Percentiles rank a stretch among this genome's conserved stretches.
These are phyloP conservation scores for Nesogale talazaci DNA, from an alignment of 2,113 vertebrate species.

Conservation along the genomic window DNA sequence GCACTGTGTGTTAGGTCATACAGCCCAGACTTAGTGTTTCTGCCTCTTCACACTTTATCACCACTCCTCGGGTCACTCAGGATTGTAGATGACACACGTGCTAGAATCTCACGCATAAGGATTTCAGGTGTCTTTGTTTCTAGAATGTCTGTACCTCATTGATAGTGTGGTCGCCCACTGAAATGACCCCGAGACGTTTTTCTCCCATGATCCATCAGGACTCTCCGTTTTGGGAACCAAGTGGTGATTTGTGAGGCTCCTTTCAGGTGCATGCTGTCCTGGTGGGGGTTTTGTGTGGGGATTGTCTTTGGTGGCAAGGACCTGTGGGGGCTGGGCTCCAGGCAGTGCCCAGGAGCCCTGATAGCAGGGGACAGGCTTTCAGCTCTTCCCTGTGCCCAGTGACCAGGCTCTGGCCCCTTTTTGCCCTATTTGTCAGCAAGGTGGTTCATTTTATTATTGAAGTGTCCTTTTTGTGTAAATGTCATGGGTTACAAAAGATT, in stretches of 20 bases:
- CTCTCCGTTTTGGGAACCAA: not conserved
- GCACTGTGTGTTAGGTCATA: no score
- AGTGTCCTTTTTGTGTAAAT: not conserved
- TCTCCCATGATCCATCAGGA: not conserved
- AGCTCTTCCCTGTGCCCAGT: no score
- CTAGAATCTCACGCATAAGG: accelerated
- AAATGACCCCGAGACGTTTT: not conserved
- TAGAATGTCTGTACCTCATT: not conserved
- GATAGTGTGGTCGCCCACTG: not conserved
- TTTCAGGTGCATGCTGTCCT: not conserved
- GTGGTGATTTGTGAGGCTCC: not conserved
- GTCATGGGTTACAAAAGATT: not conserved
- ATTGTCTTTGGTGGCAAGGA: not conserved
- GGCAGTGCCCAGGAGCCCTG: no score
- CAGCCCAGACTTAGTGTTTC: no score
- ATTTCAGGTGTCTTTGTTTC: accelerated
- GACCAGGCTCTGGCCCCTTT: not conserved
- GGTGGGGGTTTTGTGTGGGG: not conserved
- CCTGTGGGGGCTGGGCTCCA: not conserved
- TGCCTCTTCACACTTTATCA: not conserved
- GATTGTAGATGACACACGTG: accelerated
- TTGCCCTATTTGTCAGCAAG: accelerated
- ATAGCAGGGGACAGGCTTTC: no score
- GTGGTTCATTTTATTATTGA: not conserved
- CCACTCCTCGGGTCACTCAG: accelerated